Conservation (phyloP, 2,888 invertebrate species). For the Melipona bicolor region DNA sequence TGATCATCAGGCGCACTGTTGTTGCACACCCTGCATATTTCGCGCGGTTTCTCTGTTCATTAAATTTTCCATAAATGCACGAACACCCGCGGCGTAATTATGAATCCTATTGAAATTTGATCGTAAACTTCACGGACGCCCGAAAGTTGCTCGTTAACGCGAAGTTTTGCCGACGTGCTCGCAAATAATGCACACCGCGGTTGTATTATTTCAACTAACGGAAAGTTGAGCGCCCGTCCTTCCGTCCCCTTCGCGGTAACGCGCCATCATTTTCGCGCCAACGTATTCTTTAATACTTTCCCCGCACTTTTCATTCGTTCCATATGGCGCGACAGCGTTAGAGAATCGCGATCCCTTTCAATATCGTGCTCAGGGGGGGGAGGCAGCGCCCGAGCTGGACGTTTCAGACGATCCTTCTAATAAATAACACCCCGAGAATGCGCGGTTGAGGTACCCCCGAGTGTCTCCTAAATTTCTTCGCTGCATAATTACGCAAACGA, state of each 20-base stretch:
- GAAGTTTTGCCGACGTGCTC: constrained; percentile 1
- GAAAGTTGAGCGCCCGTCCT: constrained; percentile 2
- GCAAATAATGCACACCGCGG: background rate
- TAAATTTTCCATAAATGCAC: background rate
- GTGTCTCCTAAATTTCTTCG: constrained; percentile 25
- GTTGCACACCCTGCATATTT: no score
- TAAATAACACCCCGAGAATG: constrained; percentile 40
- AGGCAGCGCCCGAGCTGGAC: constrained; percentile 23
- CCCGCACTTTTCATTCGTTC: constrained; percentile 60
- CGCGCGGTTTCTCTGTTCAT: background rate
- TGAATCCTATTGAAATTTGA: background rate
- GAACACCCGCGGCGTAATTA: background rate
- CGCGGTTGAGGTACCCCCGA: background rate
- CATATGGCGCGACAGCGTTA: constrained; percentile 60
- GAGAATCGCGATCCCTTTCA: constrained; percentile 57
- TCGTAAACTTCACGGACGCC: background rate
- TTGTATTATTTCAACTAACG: constrained; percentile 8
- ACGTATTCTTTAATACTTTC: constrained; percentile 64
- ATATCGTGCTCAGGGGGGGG: constrained; percentile 41
- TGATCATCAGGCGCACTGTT: no score
- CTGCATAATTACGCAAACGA: constrained; percentile 9
- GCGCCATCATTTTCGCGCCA: constrained; percentile 5
- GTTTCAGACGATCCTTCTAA: constrained; percentile 42
- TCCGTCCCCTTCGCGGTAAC: constrained; percentile 1
- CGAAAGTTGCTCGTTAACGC: background rate